Evolutionary conservation across 2,888 invertebrate genomes (phyloP).

Genomic region (Diploptera punctata): DNA sequence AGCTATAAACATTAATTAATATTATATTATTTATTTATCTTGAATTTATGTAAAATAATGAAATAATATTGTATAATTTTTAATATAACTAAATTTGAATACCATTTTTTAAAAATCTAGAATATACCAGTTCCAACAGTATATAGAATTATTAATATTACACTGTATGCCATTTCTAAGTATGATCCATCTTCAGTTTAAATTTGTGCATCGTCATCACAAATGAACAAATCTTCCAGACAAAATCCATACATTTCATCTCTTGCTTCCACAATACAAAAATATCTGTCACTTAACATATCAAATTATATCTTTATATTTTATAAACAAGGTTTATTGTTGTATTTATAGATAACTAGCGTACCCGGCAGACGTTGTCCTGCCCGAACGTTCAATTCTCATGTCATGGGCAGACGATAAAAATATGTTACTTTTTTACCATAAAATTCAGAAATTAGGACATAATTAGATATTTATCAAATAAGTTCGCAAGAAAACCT

Average conservation of each 20-base stretch:
- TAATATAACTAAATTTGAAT: not conserved
- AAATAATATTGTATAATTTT: not conserved
- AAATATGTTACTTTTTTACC: too few relatives aligned
- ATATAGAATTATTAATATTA: too few relatives aligned
- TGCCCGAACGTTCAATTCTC: too few relatives aligned
- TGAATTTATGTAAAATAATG: not conserved
- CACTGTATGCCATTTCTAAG: not conserved
- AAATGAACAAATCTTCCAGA: not conserved
- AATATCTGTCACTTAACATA: not conserved
- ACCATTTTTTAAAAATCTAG: not conserved
- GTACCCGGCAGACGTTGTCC: too few relatives aligned
- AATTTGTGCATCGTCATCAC: not conserved
- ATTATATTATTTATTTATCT: slow-evolving; percentile 3
- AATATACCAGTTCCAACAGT: not conserved
- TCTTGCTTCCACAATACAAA: not conserved
- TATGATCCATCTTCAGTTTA: not conserved
- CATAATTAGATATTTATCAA: too few relatives aligned
- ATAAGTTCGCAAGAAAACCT: too few relatives aligned
- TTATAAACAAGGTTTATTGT: not conserved
- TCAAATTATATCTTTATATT: not conserved
- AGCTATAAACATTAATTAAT: not conserved
- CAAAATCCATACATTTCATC: not conserved
- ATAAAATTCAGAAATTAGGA: too few relatives aligned
- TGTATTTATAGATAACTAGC: too few relatives aligned
- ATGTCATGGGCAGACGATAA: too few relatives aligned